Evolutionary conservation across 2,888 invertebrate species (phyloP).

Genomic region (Stictocephala bisonia): DNA sequence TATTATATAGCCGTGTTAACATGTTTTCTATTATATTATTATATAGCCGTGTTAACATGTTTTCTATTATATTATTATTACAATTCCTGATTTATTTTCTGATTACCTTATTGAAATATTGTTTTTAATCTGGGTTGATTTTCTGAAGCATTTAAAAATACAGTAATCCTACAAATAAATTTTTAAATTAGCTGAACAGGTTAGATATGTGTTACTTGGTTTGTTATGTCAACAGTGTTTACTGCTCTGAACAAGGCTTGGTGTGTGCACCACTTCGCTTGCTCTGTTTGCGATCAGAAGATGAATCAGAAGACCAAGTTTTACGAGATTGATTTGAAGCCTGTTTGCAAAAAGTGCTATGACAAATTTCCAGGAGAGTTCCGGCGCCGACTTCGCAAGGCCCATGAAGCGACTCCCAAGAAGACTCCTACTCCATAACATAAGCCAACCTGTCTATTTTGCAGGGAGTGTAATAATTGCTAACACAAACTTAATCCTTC

Average conservation of each 20-base stretch:
- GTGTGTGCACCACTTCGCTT: conserved; percentile 99
- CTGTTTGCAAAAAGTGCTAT: conserved; percentile 98
- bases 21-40: no score
- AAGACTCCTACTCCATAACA: conserved; percentile 52
- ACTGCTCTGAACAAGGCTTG: conserved; percentile 98
- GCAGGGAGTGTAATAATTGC: conserved; percentile 8
- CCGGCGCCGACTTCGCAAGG: conserved; percentile 89
- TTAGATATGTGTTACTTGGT: no score
- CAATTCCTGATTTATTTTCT: no score
- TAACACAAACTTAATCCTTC: no score
- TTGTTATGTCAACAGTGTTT: conserved; percentile 77
- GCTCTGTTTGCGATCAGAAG: conserved; percentile 95
- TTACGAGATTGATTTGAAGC: conserved; percentile 98
- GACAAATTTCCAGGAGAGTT: conserved; percentile 96
- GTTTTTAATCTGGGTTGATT: no score
- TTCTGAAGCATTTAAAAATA: no score
- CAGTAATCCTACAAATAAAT: no score
- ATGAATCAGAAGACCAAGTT: conserved; percentile 98
- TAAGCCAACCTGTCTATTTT: conserved; percentile 24
- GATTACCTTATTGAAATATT: no score
- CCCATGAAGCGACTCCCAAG: conserved; percentile 78
- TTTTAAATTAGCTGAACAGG: conserved; percentile 7
- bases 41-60: no score
- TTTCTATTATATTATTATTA: no score
- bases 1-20: no score